These are phyloP conservation scores for Rhysida immarginata DNA, from an alignment of 1,140 invertebrate genomes.

Conservation along the genomic window DNA sequence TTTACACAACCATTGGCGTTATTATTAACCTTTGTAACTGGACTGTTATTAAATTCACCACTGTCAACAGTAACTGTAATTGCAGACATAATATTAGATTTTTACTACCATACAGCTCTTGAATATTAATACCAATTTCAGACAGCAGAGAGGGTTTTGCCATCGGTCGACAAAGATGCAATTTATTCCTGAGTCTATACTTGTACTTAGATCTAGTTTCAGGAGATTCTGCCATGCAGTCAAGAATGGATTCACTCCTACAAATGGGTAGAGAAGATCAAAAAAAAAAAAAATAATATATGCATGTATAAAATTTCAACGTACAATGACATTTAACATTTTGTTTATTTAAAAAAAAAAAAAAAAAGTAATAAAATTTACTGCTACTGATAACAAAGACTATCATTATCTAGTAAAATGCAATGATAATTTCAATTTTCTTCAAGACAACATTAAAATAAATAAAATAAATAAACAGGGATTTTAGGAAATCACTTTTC, in stretches of 20 bases:
- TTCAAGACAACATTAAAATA: too few relatives aligned
- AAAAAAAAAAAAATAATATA: background rate
- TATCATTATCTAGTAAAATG: too few relatives aligned
- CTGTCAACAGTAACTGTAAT: slow-evolving; percentile 10
- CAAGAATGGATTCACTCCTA: background rate
- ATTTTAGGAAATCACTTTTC: too few relatives aligned
- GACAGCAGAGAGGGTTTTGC: slow-evolving; percentile 12
- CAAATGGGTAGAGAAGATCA: background rate
- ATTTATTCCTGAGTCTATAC: background rate
- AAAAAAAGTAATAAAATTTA: too few relatives aligned
- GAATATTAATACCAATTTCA: slow-evolving; percentile 3
- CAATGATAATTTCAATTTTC: too few relatives aligned
- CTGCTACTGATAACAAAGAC: too few relatives aligned
- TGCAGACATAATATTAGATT: slow-evolving; percentile 11
- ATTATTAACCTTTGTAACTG: background rate
- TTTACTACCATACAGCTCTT: slow-evolving; percentile 10
- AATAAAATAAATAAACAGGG: too few relatives aligned
- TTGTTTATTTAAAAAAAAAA: too few relatives aligned
- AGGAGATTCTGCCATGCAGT: background rate
- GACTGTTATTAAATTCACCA: background rate
- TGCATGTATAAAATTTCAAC: too few relatives aligned
- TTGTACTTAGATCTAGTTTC: background rate
- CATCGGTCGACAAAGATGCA: slow-evolving; percentile 8
- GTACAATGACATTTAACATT: too few relatives aligned
- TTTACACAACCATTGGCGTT: slow-evolving; percentile 4